Base-by-base conservation (phyloP, 2,113 vertebrate species). In the Nerophis ophidion region DNA sequence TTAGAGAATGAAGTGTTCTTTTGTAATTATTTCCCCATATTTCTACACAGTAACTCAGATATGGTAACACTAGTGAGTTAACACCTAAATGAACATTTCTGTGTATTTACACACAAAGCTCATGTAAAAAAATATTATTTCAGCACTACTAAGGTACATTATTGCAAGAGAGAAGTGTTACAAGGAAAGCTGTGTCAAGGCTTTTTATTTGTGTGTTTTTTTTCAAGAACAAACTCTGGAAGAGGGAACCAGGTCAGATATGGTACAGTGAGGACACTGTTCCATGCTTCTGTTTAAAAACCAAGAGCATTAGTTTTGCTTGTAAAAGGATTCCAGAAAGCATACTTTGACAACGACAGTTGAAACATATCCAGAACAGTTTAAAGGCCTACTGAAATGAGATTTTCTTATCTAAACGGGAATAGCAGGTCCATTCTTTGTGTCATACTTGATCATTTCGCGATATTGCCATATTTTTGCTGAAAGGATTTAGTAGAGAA, bases 241-340 rank as follows among this genome's bases (percentile, higher is more conserved):
- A 73, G 62, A 76, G 59, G 57, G 68, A 65, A 57, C 74, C 53
- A 67, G 71, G 66, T 70, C 67, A 65, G 58, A 48, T 55, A 26
- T 58, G 66, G 55, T 55, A 86, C 76, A 84, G 65, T 63, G 65
- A 26, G 13, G 35, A 70, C 71, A 74, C 64, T 87, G 82, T 84
- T 36, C 69, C 61, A 35, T 19, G 59, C 47, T 48, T 47, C 36
- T 72, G 58, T 51, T 61, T 72, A 46, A 53, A 67, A 38, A 33
- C 16, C 19, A 62, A 11, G 5, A 64, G 61, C n/a, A 1, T 76
- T 52, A 36, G n/a, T 44, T 65, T 38, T 49, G 56, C 65, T 75
- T 64, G 36, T 52, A 68, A 63, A 36, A n/a, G 42, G 38, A 73
- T 57, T 56, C 34, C 17, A 61, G 44, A 53, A 19, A 74, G 63